phyloP scores from a whole-genome alignment of 2,888 invertebrate genomes.

The Eilema depressum region DNA sequence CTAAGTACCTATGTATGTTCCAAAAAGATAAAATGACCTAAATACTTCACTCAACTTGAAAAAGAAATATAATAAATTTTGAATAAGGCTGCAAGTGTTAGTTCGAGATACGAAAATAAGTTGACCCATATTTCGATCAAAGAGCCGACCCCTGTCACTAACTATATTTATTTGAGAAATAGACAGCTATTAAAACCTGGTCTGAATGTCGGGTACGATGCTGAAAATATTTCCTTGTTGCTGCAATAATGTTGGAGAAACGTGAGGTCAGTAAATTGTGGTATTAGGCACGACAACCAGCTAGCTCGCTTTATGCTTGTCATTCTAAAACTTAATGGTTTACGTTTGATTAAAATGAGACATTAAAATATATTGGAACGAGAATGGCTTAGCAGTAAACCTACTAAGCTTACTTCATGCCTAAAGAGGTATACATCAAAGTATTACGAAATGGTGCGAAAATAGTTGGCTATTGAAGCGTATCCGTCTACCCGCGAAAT shows the following conservation, averaged over 20 bases:
- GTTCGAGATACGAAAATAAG: conserved; percentile 42
- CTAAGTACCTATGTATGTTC: neutral
- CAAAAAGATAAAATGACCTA: neutral
- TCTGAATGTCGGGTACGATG: conserved; percentile 33
- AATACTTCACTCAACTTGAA: neutral
- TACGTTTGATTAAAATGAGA: conserved; percentile 28
- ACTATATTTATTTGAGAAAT: conserved; percentile 42
- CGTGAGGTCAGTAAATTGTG: conserved; percentile 46
- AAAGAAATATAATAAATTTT: conserved; percentile 20
- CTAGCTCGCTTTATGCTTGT: conserved; percentile 41
- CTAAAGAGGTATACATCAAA: conserved; percentile 23
- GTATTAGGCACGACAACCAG: conserved; percentile 34
- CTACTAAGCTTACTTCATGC: conserved; percentile 20
- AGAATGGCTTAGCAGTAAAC: conserved; percentile 32
- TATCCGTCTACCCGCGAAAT: conserved; percentile 56
- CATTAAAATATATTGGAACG: conserved; percentile 11
- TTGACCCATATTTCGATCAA: conserved; percentile 53
- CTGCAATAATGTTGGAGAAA: conserved; percentile 33
- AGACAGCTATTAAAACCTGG: conserved; percentile 48
- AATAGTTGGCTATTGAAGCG: conserved; percentile 30
- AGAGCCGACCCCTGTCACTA: conserved; percentile 38
- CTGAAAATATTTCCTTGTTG: conserved; percentile 43
- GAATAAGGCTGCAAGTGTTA: conserved; percentile 29
- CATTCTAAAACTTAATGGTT: conserved; percentile 34
- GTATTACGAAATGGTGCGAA: conserved; percentile 23